Evolutionary conservation across 2,113 vertebrate genomes (phyloP).

Genomic region (Parus major): DNA sequence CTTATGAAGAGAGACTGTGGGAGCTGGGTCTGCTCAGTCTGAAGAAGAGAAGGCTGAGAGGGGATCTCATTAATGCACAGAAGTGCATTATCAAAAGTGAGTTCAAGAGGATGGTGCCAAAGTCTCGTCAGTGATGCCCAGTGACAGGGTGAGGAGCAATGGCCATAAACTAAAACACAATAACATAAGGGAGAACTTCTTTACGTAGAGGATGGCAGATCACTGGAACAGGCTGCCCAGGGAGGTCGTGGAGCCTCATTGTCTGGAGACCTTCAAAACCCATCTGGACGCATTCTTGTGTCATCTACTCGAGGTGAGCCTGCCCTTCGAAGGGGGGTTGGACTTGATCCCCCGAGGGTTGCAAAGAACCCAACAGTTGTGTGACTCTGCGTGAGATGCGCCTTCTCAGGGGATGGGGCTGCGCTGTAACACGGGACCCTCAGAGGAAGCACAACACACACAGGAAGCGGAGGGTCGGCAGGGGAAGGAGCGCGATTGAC

Average conservation of each 20-base stretch:
- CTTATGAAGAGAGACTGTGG: neutral
- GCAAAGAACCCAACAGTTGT: neutral
- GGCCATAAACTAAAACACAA: neutral
- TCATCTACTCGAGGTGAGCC: neutral
- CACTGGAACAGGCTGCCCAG: neutral
- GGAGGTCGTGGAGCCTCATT: neutral
- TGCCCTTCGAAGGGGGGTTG: neutral
- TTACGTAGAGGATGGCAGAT: rapidly evolving
- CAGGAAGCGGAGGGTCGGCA: rapidly evolving
- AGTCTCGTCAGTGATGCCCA: neutral
- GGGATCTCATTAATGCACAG: neutral
- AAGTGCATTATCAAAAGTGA: neutral
- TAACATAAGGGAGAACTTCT: neutral
- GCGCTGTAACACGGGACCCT: neutral
- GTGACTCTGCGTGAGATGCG: neutral
- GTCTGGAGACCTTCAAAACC: neutral
- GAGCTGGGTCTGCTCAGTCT: neutral
- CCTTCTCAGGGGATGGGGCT: too few relatives aligned
- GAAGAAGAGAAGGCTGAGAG: neutral
- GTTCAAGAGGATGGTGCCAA: neutral
- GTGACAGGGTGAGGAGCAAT: neutral
- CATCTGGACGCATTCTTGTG: rapidly evolving
- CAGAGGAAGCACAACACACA: too few relatives aligned
- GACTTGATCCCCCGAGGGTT: neutral
- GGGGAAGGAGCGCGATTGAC: rapidly evolving